phyloP scores from a whole-genome alignment of 2,888 invertebrate species.

The Oasisia sp. region DNA sequence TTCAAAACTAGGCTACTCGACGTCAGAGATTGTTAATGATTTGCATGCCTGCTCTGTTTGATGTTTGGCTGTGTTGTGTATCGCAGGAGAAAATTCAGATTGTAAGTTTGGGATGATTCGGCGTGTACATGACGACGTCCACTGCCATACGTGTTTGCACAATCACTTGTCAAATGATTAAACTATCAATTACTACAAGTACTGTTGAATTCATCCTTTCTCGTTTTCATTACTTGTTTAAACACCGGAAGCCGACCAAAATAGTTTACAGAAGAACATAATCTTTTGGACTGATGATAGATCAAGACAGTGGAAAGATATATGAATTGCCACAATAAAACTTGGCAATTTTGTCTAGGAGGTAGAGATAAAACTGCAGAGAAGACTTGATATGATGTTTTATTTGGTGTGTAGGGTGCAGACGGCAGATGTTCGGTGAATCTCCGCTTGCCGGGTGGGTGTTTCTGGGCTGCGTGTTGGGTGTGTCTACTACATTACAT shows the following conservation, averaged over 20 bases:
- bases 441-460: not conserved
- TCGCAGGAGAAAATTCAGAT: not conserved
- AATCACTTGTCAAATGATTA: not conserved
- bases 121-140: not conserved
- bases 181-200: not conserved
- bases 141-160: slow-evolving; percentile 5
- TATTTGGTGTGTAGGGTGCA: not conserved
- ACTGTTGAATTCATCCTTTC: not conserved
- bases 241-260: too few species aligned
- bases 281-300: too few species aligned
- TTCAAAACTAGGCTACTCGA: not conserved
- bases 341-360: too few species aligned
- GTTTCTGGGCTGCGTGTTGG: not conserved
- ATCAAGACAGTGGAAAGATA: too few species aligned
- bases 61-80: not conserved
- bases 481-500: not conserved
- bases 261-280: too few species aligned
- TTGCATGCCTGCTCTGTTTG: not conserved
- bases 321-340: too few species aligned
- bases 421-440: not conserved
- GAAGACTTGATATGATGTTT: not conserved
- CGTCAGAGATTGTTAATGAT: too few species aligned
- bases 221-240: not conserved
- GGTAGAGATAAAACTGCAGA: not conserved
- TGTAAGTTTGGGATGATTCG: not conserved